A percentile compares a stretch with the other conserved stretches of the same genome.
phyloP scores from a whole-genome alignment of 2,888 invertebrate genomes.

The Zygaena filipendulae region DNA sequence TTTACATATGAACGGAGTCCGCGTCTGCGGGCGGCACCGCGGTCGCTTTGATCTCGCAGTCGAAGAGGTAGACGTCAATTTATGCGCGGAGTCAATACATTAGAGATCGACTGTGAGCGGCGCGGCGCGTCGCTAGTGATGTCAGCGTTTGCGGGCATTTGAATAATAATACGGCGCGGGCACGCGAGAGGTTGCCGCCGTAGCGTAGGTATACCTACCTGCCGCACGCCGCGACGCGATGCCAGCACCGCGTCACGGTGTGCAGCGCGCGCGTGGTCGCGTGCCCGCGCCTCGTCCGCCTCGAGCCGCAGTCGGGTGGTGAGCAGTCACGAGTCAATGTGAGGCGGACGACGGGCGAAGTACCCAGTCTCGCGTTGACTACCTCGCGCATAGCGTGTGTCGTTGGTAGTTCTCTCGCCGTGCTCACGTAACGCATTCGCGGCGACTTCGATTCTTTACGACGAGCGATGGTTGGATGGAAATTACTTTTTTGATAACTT shows the following conservation, averaged over 20 bases:
- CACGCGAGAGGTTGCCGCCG: conserved; percentile 35
- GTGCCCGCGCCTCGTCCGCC: conserved; percentile 27
- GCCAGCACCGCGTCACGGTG: conserved; percentile 22
- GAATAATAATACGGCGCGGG: conserved; percentile 28
- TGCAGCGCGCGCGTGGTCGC: conserved; percentile 36
- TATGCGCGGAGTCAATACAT: conserved; percentile 46
- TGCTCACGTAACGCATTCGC: not conserved
- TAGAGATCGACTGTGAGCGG: conserved; percentile 37
- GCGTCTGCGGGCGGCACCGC: conserved; percentile 19
- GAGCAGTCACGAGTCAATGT: conserved; percentile 19
- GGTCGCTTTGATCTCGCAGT: conserved; percentile 25
- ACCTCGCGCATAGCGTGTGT: conserved; percentile 26
- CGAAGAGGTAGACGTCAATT: conserved; percentile 32
- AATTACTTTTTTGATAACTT: no score
- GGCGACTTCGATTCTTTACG: no score
- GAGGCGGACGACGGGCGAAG: conserved; percentile 11
- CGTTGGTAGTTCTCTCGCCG: no score
- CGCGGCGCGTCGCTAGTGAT: conserved; percentile 38
- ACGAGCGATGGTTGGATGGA: no score
- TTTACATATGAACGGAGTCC: conserved; percentile 30
- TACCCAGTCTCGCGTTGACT: conserved; percentile 57
- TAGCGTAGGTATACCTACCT: no score
- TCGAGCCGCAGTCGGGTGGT: no score
- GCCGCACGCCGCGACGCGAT: conserved; percentile 22
- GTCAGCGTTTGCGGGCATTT: conserved; percentile 33